Conservation (phyloP, 2,113 vertebrate genomes). For the Cebus imitator region DNA sequence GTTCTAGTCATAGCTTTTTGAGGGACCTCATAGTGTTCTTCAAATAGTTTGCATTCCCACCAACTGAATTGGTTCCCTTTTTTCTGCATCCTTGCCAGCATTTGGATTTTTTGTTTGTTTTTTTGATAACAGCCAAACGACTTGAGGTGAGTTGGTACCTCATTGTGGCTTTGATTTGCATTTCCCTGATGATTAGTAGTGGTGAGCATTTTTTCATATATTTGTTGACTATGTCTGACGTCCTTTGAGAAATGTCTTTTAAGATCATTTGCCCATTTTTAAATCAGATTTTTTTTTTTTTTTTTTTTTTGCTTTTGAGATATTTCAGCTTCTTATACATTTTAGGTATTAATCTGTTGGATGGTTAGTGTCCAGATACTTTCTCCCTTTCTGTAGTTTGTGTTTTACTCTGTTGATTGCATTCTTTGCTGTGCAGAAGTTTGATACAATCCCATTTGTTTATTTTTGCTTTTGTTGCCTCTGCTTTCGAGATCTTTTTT, state of each 20-base stretch:
- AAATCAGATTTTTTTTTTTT: background rate
- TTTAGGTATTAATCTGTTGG: background rate
- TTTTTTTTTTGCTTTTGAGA: background rate
- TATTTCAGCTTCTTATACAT: background rate
- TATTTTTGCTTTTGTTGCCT: background rate
- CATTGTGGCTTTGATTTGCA: background rate
- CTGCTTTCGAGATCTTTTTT: background rate
- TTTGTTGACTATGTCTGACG: background rate
- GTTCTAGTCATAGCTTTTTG: background rate
- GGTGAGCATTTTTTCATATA: background rate
- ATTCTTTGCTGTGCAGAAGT: background rate
- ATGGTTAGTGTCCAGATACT: background rate
- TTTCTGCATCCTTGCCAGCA: background rate
- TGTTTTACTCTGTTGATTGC: background rate
- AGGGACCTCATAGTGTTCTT: background rate
- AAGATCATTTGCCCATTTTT: background rate
- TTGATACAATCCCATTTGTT: background rate
- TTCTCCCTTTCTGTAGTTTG: background rate
- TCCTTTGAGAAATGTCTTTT: background rate
- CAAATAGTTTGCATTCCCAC: background rate
- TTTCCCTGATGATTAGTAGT: background rate
- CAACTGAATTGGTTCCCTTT: background rate
- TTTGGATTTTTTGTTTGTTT: background rate
- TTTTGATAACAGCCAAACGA: background rate
- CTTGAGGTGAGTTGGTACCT: background rate